Evolutionary conservation across 2,113 vertebrate species (phyloP).

Genomic region (Syrrhaptes paradoxus): DNA sequence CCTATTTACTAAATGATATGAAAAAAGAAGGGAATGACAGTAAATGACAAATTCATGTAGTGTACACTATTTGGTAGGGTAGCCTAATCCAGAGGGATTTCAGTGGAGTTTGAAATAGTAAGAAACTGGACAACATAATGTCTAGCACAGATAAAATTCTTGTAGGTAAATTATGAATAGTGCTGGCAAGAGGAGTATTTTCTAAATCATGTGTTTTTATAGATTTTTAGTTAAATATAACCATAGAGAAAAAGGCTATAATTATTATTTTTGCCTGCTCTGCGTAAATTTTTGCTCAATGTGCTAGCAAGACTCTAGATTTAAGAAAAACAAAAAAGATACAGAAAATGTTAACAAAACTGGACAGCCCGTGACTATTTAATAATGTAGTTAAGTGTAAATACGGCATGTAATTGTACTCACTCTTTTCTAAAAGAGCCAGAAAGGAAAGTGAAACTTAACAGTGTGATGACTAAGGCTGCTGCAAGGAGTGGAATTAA

Average conservation of each 20-base stretch:
- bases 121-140: background rate
- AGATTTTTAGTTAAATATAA: background rate
- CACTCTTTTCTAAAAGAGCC: background rate
- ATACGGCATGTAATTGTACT: background rate
- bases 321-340: background rate
- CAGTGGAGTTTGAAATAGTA: background rate
- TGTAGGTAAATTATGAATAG: background rate
- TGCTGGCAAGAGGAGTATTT: background rate
- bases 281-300: background rate
- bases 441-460: slow-evolving; percentile 17
- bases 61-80: background rate
- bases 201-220: background rate
- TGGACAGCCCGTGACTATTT: background rate
- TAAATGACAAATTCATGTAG: background rate
- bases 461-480: background rate
- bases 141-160: background rate
- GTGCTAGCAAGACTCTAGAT: background rate
- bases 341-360: background rate
- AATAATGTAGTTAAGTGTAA: background rate
- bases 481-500: background rate
- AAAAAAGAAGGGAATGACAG: background rate
- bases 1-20: background rate
- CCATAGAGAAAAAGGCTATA: background rate
- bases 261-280: background rate
- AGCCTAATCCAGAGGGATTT: background rate